These are phyloP conservation scores for Sinelater perroti DNA, from an alignment of 2,888 invertebrate genomes.

Conservation along the genomic window DNA sequence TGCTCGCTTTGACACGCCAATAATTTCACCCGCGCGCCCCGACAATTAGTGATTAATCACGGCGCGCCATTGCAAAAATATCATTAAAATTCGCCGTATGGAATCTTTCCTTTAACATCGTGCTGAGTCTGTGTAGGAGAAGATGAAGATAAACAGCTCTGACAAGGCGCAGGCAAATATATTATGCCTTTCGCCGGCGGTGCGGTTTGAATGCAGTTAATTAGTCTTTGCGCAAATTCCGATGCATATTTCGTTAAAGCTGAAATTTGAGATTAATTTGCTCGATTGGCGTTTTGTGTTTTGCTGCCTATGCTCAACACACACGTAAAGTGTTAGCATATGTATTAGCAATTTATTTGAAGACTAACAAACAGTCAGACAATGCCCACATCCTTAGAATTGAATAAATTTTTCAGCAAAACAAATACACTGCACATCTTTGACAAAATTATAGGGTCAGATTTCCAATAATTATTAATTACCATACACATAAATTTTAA, in stretches of 20 bases:
- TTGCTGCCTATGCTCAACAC: too few species aligned
- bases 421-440: too few species aligned
- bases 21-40: conserved; percentile 20
- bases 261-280: conserved; percentile 1
- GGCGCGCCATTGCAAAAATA: conserved; percentile 28
- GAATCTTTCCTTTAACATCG: conserved; percentile 33
- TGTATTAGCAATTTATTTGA: too few species aligned
- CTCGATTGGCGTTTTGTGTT: too few species aligned
- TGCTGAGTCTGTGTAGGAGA: conserved; percentile 38
- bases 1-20: conserved; percentile 12
- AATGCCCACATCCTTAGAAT: too few species aligned
- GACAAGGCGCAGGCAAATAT: conserved; percentile 23
- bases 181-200: conserved; percentile 21
- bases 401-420: too few species aligned
- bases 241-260: background rate
- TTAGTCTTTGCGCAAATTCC: conserved; percentile 12
- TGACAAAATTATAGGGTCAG: too few species aligned
- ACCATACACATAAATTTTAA: too few species aligned
- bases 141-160: conserved; percentile 35
- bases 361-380: too few species aligned
- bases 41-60: conserved; percentile 31
- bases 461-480: too few species aligned
- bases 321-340: too few species aligned
- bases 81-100: conserved; percentile 34
- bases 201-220: conserved; percentile 7